These are phyloP conservation scores for Drosophila histrio DNA, from an alignment of 2,888 invertebrate genomes.

Conservation along the genomic window DNA sequence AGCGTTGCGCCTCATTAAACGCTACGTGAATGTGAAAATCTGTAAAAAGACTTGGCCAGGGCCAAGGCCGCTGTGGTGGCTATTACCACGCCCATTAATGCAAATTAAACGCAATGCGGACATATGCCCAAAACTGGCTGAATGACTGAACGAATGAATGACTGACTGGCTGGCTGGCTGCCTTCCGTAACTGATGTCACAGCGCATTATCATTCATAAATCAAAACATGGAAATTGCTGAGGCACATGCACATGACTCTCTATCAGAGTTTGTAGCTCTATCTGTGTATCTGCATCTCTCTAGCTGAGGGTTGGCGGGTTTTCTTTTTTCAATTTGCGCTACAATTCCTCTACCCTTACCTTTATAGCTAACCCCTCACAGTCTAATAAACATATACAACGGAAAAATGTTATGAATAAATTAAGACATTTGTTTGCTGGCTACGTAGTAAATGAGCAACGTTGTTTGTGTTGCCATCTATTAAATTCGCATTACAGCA, in stretches of 20 bases:
- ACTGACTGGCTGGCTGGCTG: slow-evolving; percentile 5
- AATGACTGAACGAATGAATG: slow-evolving; percentile 9
- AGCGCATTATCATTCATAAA: slow-evolving; percentile 83
- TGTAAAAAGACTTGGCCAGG: slow-evolving; percentile 16
- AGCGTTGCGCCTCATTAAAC: slow-evolving; percentile 74
- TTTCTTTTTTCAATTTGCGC: slow-evolving; percentile 53
- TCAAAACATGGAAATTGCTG: slow-evolving; percentile 82
- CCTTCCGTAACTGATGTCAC: slow-evolving; percentile 65
- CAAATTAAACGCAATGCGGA: slow-evolving; percentile 80
- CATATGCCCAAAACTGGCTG: slow-evolving; percentile 71
- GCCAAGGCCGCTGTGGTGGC: slow-evolving; percentile 41
- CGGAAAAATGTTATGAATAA: slow-evolving; percentile 79
- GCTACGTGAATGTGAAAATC: slow-evolving; percentile 21
- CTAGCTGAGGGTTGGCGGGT: slow-evolving; percentile 40
- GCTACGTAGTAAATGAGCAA: slow-evolving; percentile 49
- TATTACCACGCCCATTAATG: slow-evolving; percentile 81
- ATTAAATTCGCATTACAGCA: slow-evolving; percentile 82
- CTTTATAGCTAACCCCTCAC: slow-evolving; percentile 16
- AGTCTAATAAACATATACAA: slow-evolving; percentile 70
- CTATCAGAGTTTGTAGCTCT: slow-evolving; percentile 4
- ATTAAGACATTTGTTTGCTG: slow-evolving; percentile 77
- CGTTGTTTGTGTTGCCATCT: slow-evolving; percentile 53
- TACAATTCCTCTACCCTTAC: background rate
- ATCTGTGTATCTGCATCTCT: background rate
- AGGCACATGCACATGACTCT: slow-evolving; percentile 33